Evolutionary conservation across 1,140 invertebrate species (phyloP).

Genomic region (Brachionus plicatilis): DNA sequence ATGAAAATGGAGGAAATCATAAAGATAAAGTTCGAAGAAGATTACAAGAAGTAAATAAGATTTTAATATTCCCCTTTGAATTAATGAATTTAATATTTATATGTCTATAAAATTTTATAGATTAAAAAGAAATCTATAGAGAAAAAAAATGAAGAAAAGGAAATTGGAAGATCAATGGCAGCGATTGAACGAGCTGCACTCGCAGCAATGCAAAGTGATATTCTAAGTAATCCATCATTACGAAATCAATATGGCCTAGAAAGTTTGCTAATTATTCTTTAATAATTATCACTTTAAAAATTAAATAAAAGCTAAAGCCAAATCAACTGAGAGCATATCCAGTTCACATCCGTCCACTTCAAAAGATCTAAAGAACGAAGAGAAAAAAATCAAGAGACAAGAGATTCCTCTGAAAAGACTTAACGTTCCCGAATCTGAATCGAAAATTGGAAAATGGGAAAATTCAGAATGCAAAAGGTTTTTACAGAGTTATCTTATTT

Average conservation of each 20-base stretch:
- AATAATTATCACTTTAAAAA: not conserved
- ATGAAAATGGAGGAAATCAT: constrained; percentile 30
- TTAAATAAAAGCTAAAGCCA: not conserved
- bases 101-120: not conserved
- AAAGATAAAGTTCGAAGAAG: not conserved
- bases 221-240: not conserved
- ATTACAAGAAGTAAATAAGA: not conserved
- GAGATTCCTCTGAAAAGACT: not conserved
- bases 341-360: not conserved
- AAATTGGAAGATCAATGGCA: not conserved
- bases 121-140: constrained; percentile 21
- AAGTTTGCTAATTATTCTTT: not conserved
- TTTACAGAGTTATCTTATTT: not conserved
- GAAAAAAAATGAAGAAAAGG: constrained; percentile 31
- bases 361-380: not conserved
- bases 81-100: not conserved
- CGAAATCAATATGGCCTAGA: constrained; percentile 5
- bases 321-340: not conserved
- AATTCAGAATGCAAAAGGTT: not conserved
- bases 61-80: not conserved
- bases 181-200: constrained; percentile 25
- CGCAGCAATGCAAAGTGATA: constrained; percentile 1
- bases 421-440: not conserved
- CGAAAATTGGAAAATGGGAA: constrained; percentile 21
- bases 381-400: not conserved